phyloP scores from a whole-genome alignment of 2,888 invertebrate genomes.

The Lissocephala sabroskyi region DNA sequence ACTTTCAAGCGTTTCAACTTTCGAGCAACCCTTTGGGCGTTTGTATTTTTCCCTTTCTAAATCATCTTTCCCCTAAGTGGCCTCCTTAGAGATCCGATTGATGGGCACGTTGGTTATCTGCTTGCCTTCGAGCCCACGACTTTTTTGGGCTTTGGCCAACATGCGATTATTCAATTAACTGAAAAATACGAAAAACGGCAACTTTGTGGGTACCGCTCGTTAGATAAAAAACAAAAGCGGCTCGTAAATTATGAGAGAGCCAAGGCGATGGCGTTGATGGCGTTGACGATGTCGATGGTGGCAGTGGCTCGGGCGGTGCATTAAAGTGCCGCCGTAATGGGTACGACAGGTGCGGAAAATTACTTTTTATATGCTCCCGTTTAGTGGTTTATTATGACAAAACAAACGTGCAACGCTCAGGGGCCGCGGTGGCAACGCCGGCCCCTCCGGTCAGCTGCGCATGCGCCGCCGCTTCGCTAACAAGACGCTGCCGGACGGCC shows the following conservation, averaged over 20 bases:
- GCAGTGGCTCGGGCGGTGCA: constrained; percentile 20
- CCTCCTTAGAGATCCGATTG: no score
- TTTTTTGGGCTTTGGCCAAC: no score
- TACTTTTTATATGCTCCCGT: constrained; percentile 64
- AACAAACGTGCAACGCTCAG: constrained; percentile 32
- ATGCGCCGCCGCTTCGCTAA: no score
- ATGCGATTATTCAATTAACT: constrained; percentile 42
- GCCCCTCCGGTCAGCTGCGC: no score
- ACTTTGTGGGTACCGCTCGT: constrained; percentile 39
- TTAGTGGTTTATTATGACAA: constrained; percentile 68
- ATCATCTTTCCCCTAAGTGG: no score
- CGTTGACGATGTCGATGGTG: no score
- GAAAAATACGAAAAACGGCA: constrained; percentile 29
- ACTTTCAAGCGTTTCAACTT: no score
- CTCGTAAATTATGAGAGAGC: constrained; percentile 47
- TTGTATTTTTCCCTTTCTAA: no score
- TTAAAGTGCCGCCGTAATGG: constrained; percentile 50
- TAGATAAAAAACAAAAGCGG: constrained; percentile 30
- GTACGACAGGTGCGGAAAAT: constrained; percentile 69
- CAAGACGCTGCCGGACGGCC: constrained; percentile 8
- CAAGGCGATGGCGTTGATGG: background rate
- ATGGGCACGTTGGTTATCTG: no score
- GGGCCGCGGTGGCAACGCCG: background rate
- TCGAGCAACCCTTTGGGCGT: no score
- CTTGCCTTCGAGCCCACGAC: no score